These are phyloP conservation scores for Benitochromis conjunctus DNA, from an alignment of 2,113 vertebrate species.

Conservation along the genomic window DNA sequence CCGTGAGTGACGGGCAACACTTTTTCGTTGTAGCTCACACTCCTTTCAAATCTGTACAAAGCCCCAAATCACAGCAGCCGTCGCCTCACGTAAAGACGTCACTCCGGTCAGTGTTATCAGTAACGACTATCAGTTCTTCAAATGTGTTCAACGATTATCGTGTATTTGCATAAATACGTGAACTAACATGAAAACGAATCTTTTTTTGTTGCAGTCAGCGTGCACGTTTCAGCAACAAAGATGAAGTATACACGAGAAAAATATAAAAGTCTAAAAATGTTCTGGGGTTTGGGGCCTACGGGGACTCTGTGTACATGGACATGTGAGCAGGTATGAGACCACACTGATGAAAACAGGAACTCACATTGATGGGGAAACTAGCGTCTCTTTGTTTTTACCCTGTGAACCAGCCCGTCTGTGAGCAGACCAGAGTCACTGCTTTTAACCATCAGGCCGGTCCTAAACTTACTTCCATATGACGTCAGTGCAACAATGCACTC, in stretches of 20 bases:
- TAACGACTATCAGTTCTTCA: not conserved
- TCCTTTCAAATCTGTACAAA: not conserved
- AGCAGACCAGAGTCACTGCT: conserved; percentile 17
- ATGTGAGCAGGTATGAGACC: not conserved
- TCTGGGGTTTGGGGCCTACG: not conserved
- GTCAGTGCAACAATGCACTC: conserved; percentile 46
- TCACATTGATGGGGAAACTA: not conserved
- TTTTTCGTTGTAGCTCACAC: not conserved
- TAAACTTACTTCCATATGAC: conserved; percentile 45
- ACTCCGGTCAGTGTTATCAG: not conserved
- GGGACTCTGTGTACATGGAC: not conserved
- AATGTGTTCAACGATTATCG: not conserved
- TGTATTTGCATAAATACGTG: not conserved
- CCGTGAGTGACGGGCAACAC: not conserved
- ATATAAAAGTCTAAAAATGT: not conserved
- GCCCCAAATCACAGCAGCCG: not conserved
- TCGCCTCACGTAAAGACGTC: not conserved
- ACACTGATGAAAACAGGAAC: not conserved
- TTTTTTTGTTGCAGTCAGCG: not conserved
- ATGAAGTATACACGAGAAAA: not conserved
- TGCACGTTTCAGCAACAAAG: not conserved
- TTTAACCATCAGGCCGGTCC: conserved; percentile 20
- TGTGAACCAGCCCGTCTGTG: not conserved
- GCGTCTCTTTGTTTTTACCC: not conserved
- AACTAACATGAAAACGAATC: not conserved